phyloP scores from a whole-genome alignment of 2,888 invertebrate species.

The Timema podura region DNA sequence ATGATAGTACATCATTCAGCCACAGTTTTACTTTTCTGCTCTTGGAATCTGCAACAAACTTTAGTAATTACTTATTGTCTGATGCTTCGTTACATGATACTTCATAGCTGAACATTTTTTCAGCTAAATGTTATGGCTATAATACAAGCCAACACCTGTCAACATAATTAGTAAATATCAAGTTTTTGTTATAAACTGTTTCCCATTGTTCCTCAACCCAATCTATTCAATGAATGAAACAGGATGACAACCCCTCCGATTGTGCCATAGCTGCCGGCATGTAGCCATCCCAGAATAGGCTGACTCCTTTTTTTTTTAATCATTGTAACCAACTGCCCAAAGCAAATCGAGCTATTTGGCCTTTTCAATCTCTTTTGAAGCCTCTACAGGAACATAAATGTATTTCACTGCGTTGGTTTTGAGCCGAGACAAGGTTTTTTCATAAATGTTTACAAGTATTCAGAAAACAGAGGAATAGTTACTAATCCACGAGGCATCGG shows the following conservation, averaged over 20 bases:
- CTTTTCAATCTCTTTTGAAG: not conserved
- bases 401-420: not conserved
- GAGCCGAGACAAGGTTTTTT: not conserved
- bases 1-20: slow-evolving; percentile 7
- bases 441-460: not conserved
- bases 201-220: slow-evolving; percentile 2
- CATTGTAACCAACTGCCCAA: not conserved
- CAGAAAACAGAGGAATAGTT: no score
- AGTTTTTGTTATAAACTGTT: not conserved
- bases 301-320: not conserved
- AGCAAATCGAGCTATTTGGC: not conserved
- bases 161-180: not conserved
- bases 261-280: not conserved
- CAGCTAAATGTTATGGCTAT: not conserved
- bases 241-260: not conserved
- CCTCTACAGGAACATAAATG: not conserved
- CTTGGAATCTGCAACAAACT: slow-evolving; percentile 1
- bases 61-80: not conserved
- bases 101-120: not conserved
- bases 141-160: not conserved
- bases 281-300: not conserved
- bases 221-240: not conserved
- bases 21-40: not conserved
- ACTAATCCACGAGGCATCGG: no score
- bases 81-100: not conserved